phyloP scores from a whole-genome alignment of 2,888 invertebrate species.

The Phymatocera aterrima region DNA sequence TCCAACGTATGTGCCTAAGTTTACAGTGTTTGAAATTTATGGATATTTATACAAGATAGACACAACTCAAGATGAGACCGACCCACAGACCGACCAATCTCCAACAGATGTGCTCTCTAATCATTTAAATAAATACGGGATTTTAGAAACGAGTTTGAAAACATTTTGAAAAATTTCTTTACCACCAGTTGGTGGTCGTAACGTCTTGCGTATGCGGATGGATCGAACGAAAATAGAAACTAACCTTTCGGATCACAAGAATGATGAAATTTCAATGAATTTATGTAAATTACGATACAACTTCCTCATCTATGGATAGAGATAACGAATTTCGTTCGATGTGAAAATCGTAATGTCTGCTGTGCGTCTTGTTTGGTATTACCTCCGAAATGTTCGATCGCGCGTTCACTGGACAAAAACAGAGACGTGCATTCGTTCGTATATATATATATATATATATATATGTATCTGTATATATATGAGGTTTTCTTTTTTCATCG shows the following conservation, averaged over 20 bases:
- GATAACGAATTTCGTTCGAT: too few species aligned
- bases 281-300: too few species aligned
- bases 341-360: too few species aligned
- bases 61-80: conserved; percentile 46
- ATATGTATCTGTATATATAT: too few species aligned
- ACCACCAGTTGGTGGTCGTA: not conserved
- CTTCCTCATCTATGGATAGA: too few species aligned
- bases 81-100: too few species aligned
- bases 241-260: not conserved
- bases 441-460: too few species aligned
- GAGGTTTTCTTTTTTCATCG: not conserved
- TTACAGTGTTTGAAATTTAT: conserved; percentile 53
- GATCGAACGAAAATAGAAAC: not conserved
- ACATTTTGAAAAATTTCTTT: conserved; percentile 26
- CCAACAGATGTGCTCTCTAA: conserved; percentile 45
- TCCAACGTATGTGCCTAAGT: conserved; percentile 43
- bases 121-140: conserved; percentile 45
- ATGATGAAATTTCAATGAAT: too few species aligned
- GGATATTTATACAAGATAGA: conserved; percentile 59
- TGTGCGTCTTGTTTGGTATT: too few species aligned
- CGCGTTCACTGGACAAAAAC: too few species aligned
- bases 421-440: too few species aligned
- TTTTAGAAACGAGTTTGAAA: not conserved
- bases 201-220: not conserved
- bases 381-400: too few species aligned